Evolutionary conservation across 1,140 invertebrate species (phyloP), one percentile per base, ranked within the genome.

Genomic region (Drosophila murphyi): DNA sequence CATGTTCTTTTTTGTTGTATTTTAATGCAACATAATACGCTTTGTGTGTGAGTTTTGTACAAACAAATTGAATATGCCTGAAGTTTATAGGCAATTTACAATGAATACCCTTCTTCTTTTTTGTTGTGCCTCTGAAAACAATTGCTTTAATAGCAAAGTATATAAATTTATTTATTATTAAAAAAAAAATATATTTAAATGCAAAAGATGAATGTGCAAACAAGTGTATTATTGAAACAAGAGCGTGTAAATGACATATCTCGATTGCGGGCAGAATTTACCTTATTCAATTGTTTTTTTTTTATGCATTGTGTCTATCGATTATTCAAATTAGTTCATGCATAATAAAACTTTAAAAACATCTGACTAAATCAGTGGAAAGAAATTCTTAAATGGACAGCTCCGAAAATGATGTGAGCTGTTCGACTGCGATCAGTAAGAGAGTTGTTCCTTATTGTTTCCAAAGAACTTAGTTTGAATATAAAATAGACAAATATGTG

Each of bases 41-140:
- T 34, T 52, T 60, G 10, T 4, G 28, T 10, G 10, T 12, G 1
- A 59, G 8, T 3, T 56, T 41, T 4, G n/a, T 20, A n/a, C 32
- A 52, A 52, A 39, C 8, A 28, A 57, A 57, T 57, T 43, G 54
- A 55, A 55, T 20, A 20, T 37, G n/a, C 5, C 52, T 1, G 3
- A 28, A 39, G 34, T 8, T 37, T 35, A 29, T 3, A 4, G 20
- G 29, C n/a, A 41, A 41, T 3, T 43, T 43, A 31, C 3, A 31
- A 43, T 57, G 28, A 31, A n/a, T 43, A 5, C 2, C 5, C n/a
- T 6, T 32, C 0, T 51, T 12, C 32, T 5, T 12, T 52, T 52
- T 5, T 12, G 32, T 34, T 10, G 6, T 48, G 20, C 3, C 12
- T 48, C 4, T 45, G 12, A 45, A 45, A 48, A 48, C 45, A 7